These are phyloP conservation scores for Thelaira solivaga DNA, from an alignment of 2,888 invertebrate species.

Conservation along the genomic window DNA sequence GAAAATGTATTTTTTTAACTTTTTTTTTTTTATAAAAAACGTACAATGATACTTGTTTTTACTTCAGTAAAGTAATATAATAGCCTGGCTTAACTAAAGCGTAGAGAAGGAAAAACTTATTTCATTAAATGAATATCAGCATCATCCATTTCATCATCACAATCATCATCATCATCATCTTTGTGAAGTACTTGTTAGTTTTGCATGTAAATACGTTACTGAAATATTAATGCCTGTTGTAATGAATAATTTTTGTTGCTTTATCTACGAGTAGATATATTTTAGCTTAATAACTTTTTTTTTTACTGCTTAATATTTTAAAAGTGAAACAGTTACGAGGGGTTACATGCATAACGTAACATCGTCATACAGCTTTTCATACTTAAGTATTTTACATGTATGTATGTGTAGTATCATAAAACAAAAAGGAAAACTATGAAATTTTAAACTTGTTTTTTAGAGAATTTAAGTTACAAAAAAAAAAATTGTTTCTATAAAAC, in stretches of 20 bases:
- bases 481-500: too few relatives aligned
- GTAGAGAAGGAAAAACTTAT: constrained; percentile 28
- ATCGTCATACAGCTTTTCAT: too few relatives aligned
- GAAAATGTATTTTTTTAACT: neutral
- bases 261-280: too few relatives aligned
- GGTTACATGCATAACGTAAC: too few relatives aligned
- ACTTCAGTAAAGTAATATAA: neutral
- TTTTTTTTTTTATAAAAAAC: neutral
- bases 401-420: too few relatives aligned
- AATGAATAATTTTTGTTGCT: constrained; percentile 12
- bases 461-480: too few relatives aligned
- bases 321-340: constrained; percentile 3
- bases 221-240: constrained; percentile 29
- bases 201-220: constrained; percentile 28
- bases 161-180: neutral
- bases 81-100: neutral
- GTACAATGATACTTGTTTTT: neutral
- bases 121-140: constrained; percentile 31
- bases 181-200: constrained; percentile 1
- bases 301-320: constrained; percentile 5
- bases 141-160: neutral
- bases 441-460: too few relatives aligned
- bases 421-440: too few relatives aligned
- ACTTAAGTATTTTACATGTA: too few relatives aligned
- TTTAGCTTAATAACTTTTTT: constrained; percentile 16